These are phyloP conservation scores for Cryptus viduatorius DNA, from an alignment of 2,888 invertebrate genomes.

Conservation along the genomic window DNA sequence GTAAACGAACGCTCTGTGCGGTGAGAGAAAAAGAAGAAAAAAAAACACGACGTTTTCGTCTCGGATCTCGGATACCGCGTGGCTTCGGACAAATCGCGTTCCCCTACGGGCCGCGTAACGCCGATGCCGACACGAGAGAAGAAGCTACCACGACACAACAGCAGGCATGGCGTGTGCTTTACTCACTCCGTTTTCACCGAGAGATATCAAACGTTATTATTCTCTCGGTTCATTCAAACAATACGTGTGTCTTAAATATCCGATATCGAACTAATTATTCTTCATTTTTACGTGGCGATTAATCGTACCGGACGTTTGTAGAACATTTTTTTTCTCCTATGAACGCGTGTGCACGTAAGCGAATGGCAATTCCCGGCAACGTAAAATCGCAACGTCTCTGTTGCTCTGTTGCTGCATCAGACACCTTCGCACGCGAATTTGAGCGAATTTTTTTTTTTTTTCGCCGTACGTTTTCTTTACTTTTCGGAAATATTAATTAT, in stretches of 20 bases:
- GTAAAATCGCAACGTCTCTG: conserved; percentile 46
- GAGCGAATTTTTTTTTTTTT: neutral
- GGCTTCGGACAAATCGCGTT: conserved; percentile 68
- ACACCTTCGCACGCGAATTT: neutral
- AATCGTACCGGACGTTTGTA: neutral
- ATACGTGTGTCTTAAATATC: neutral
- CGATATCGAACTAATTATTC: neutral
- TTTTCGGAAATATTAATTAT: neutral
- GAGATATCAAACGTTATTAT: conserved; percentile 1
- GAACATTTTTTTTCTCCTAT: neutral
- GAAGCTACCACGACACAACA: conserved; percentile 63
- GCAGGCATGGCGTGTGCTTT: conserved; percentile 78
- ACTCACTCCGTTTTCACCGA: conserved; percentile 8
- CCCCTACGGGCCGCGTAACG: conserved; percentile 65
- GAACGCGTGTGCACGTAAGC: conserved; percentile 23
- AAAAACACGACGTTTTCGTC: conserved; percentile 34
- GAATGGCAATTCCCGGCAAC: conserved; percentile 52
- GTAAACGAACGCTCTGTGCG: neutral
- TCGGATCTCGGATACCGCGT: conserved; percentile 65
- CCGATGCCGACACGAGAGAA: conserved; percentile 73
- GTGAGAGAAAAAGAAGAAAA: neutral
- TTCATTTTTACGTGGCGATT: neutral
- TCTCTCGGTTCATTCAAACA: conserved; percentile 15
- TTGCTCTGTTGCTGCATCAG: conserved; percentile 1
- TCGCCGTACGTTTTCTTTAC: neutral